These are phyloP conservation scores for Corbicula japonica DNA, from an alignment of 2,888 invertebrate genomes.

Conservation along the genomic window DNA sequence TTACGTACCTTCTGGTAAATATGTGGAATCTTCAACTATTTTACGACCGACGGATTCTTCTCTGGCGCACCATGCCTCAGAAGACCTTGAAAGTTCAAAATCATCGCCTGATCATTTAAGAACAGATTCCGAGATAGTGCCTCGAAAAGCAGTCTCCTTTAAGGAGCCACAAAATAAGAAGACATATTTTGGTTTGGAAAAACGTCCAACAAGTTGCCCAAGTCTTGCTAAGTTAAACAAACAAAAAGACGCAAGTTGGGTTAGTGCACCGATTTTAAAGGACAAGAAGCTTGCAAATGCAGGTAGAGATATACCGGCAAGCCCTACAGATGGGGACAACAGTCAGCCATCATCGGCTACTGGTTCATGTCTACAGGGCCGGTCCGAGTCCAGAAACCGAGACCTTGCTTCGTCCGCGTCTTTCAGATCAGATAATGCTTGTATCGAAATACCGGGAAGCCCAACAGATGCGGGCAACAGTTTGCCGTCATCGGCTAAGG, in stretches of 20 bases:
- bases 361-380: no score
- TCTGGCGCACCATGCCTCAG: not conserved
- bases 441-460: no score
- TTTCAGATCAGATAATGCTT: no score
- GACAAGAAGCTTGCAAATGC: no score
- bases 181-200: not conserved
- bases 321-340: no score
- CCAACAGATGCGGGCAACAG: constrained; percentile 2
- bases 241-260: no score
- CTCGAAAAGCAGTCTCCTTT: constrained; percentile 2
- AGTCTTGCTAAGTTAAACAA: no score
- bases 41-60: constrained; percentile 9
- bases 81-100: not conserved
- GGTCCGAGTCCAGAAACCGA: not conserved
- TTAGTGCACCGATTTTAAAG: no score
- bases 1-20: constrained; percentile 62
- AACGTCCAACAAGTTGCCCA: constrained; percentile 2
- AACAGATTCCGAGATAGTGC: not conserved
- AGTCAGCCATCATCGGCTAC: no score
- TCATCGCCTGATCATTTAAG: not conserved
- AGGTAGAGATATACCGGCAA: no score
- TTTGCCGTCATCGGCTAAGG: no score
- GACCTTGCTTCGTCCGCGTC: no score
- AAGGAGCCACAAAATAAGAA: not conserved
- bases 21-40: constrained; percentile 50